Conservation (phyloP, 1,140 invertebrate species). For the Drosophila ficusphila region DNA sequence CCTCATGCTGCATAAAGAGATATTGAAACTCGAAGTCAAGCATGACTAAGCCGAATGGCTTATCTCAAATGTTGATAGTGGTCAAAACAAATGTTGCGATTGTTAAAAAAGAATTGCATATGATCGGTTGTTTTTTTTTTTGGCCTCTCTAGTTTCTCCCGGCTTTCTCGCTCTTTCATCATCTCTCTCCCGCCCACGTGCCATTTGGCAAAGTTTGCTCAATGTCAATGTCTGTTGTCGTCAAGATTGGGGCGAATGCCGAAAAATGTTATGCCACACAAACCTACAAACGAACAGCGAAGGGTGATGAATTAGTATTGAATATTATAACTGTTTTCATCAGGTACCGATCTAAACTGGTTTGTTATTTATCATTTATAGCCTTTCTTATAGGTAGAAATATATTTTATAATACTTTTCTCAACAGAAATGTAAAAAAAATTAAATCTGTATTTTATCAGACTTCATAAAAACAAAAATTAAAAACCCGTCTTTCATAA, state of each 20-base stretch:
- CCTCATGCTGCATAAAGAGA: slow-evolving; percentile 18
- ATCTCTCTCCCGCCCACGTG: slow-evolving; percentile 52
- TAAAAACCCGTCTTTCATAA: too few species aligned
- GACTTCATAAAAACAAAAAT: too few species aligned
- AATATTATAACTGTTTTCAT: not conserved
- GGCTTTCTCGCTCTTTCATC: slow-evolving; percentile 4
- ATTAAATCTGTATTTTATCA: too few species aligned
- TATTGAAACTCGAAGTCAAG: slow-evolving; percentile 16
- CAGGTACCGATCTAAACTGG: not conserved
- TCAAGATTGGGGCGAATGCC: slow-evolving; percentile 29
- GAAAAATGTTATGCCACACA: slow-evolving; percentile 40
- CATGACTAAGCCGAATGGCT: slow-evolving; percentile 33
- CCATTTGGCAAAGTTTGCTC: slow-evolving; percentile 59
- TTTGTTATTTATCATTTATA: not conserved
- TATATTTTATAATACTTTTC: not conserved
- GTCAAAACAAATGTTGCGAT: slow-evolving; percentile 22
- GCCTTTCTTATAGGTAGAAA: not conserved
- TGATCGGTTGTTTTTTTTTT: slow-evolving; percentile 7
- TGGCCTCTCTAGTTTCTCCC: not conserved
- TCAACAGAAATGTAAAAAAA: too few species aligned
- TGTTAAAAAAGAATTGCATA: slow-evolving; percentile 15
- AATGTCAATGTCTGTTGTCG: slow-evolving; percentile 67
- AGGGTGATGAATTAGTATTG: not conserved
- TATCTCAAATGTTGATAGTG: slow-evolving; percentile 25
- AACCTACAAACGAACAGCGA: not conserved